These are phyloP conservation scores for Tryphoninae sp. DNA, from an alignment of 2,888 invertebrate genomes.

Conservation along the genomic window DNA sequence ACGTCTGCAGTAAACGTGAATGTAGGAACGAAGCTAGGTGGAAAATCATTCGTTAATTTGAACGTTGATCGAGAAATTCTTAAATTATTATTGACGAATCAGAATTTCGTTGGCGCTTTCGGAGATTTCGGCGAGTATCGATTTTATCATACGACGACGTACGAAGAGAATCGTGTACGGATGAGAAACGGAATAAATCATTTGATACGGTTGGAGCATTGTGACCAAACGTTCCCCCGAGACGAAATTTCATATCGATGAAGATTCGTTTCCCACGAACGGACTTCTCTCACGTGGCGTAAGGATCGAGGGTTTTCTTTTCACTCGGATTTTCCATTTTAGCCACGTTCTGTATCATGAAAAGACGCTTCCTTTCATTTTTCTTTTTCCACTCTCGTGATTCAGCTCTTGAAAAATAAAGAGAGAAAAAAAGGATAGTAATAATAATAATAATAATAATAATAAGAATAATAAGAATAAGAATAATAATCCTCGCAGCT, in stretches of 20 bases:
- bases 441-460: too few relatives aligned
- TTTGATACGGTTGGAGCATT: too few relatives aligned
- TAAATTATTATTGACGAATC: background rate
- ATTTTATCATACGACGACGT: conserved; percentile 9
- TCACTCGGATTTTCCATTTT: conserved; percentile 10
- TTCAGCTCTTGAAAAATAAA: too few relatives aligned
- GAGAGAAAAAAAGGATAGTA: too few relatives aligned
- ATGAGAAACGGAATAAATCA: background rate
- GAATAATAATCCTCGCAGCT: too few relatives aligned
- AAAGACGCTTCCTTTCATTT: conserved; percentile 4
- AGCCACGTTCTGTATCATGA: conserved; percentile 1
- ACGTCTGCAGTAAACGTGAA: too few relatives aligned
- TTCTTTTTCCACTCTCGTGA: background rate
- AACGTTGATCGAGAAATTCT: background rate
- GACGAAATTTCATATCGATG: too few relatives aligned
- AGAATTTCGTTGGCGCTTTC: background rate
- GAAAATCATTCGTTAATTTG: too few relatives aligned
- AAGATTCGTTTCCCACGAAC: background rate
- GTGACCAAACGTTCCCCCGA: too few relatives aligned
- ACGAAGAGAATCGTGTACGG: background rate
- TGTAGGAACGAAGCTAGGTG: too few relatives aligned
- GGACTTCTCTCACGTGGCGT: conserved; percentile 8
- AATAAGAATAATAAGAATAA: too few relatives aligned
- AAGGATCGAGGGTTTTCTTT: background rate
- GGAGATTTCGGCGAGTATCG: background rate